Conservation (phyloP, 2,797 vertebrate species). For the Chelon labrosus region DNA sequence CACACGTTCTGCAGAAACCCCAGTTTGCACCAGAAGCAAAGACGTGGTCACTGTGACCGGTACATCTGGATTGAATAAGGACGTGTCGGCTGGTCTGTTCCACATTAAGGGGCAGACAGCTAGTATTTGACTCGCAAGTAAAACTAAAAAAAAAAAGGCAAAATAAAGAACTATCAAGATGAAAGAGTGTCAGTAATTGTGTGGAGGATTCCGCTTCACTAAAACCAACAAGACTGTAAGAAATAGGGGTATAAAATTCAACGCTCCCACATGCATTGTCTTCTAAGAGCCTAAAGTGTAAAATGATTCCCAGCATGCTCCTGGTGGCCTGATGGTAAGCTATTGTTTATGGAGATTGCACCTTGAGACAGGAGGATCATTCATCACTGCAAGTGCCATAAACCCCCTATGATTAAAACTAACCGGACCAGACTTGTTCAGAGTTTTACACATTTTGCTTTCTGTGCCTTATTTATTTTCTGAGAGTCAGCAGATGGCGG, state of each 20-base stretch:
- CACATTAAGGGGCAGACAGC: not conserved
- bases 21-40: not conserved
- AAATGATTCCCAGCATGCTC: constrained; percentile 39
- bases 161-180: not conserved
- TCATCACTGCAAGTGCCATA: constrained; percentile 46
- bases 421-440: constrained; percentile 51
- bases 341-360: constrained; percentile 66
- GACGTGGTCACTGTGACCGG: constrained; percentile 13
- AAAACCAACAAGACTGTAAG: not conserved
- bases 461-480: constrained; percentile 19
- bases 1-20: constrained; percentile 1
- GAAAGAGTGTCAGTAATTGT: not conserved
- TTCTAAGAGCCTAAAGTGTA: constrained; percentile 4
- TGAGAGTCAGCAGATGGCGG: constrained; percentile 43
- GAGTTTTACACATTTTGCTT: constrained; percentile 43
- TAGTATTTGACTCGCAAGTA: not conserved
- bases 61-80: constrained; percentile 13
- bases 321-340: constrained; percentile 29
- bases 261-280: constrained; percentile 4
- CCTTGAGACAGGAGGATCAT: constrained; percentile 49
- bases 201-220: not conserved
- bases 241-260: not conserved
- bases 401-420: constrained; percentile 55
- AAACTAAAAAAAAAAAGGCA: not conserved
- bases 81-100: not conserved